A percentile compares a stretch with the other conserved stretches of the same genome.
Evolutionary conservation across 2,797 vertebrate genomes (phyloP).

Genomic region (Bufotes viridis): DNA sequence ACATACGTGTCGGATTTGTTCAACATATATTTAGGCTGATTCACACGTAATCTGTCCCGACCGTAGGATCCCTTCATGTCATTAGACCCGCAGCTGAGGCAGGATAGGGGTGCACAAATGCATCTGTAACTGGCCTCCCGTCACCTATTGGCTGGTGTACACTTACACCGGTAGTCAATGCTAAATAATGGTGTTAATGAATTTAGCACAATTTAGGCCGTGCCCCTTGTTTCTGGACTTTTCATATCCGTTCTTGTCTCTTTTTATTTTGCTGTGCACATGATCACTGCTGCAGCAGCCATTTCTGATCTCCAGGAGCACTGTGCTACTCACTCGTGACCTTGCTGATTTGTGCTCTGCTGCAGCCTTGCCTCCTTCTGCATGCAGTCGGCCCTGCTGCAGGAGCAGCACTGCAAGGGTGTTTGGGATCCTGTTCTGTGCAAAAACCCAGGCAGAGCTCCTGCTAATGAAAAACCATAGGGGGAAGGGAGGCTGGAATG

Average conservation of each 20-base stretch:
- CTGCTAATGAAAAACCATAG: slow-evolving; percentile 29
- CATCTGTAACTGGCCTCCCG: too few species aligned
- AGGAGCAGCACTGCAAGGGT: slow-evolving; percentile 59
- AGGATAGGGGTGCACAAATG: too few species aligned
- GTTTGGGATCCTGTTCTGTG: slow-evolving; percentile 38
- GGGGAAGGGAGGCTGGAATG: slow-evolving; percentile 59
- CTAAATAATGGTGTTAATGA: too few species aligned
- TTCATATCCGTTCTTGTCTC: not conserved
- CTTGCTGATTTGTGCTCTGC: not conserved
- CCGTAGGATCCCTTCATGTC: too few species aligned
- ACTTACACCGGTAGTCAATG: too few species aligned
- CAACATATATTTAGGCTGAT: too few species aligned
- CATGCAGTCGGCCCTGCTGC: slow-evolving; percentile 47
- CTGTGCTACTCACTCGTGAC: not conserved
- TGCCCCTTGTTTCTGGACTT: too few species aligned
- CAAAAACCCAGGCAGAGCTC: not conserved
- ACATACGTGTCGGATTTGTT: too few species aligned
- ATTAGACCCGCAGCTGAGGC: too few species aligned
- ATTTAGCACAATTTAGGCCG: too few species aligned
- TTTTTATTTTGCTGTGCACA: not conserved
- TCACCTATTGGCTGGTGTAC: too few species aligned
- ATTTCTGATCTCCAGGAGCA: not conserved
- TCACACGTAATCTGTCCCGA: too few species aligned
- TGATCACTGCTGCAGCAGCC: not conserved
- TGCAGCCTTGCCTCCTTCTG: slow-evolving; percentile 30